Evolutionary conservation across 2,113 vertebrate genomes (phyloP).

Genomic region (Odobenus rosmarus): DNA sequence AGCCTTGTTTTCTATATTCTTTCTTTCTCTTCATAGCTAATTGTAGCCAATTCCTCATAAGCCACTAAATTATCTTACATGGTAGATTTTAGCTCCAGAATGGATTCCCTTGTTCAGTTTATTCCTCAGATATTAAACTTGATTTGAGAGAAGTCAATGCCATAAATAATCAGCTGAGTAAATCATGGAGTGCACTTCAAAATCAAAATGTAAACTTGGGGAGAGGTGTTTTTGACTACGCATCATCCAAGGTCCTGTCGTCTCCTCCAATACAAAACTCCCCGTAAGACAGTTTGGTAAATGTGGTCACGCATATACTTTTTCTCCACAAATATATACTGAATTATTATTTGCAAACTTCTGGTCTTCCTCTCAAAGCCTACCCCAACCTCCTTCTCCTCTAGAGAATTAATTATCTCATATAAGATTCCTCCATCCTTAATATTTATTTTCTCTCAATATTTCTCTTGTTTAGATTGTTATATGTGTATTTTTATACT

Average conservation of each 20-base stretch:
- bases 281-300: not conserved
- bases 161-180: not conserved
- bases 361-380: not conserved
- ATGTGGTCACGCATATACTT: not conserved
- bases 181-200: not conserved
- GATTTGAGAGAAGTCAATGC: not conserved
- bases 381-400: not conserved
- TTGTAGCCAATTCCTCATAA: not conserved
- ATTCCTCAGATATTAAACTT: not conserved
- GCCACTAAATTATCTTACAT: not conserved
- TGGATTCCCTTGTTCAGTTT: not conserved
- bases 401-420: not conserved
- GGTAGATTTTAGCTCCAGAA: not conserved
- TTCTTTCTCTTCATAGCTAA: not conserved
- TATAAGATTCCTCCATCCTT: not conserved
- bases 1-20: not conserved
- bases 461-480: not conserved
- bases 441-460: constrained; percentile 4
- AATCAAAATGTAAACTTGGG: not conserved
- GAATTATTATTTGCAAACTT: not conserved
- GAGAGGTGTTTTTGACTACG: not conserved
- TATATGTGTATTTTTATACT: not conserved
- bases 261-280: not conserved
- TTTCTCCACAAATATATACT: not conserved
- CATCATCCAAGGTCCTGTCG: not conserved